phyloP scores from a whole-genome alignment of 2,797 vertebrate species.

The Eupleurogrammus muticus region DNA sequence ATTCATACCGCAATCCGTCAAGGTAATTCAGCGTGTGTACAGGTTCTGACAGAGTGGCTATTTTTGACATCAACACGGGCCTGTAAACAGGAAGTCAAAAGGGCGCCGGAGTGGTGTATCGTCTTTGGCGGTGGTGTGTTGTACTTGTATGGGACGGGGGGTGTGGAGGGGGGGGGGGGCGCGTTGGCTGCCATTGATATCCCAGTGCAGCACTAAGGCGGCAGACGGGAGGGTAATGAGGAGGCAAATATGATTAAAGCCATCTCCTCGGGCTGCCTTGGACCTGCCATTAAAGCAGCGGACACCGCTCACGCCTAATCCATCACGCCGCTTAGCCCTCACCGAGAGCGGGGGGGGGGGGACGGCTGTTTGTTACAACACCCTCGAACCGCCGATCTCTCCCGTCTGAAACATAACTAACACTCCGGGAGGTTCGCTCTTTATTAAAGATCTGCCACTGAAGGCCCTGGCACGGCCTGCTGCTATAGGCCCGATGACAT shows the following conservation, averaged over 20 bases:
- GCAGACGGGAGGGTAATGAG: slow-evolving; percentile 84
- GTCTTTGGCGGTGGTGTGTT: slow-evolving; percentile 38
- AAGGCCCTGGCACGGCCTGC: slow-evolving; percentile 29
- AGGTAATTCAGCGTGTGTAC: neutral
- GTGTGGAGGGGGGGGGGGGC: neutral
- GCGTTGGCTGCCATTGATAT: slow-evolving; percentile 60
- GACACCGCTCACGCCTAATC: slow-evolving; percentile 74
- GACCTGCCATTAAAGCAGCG: slow-evolving; percentile 80
- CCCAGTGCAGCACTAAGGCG: slow-evolving; percentile 64
- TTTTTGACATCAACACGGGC: slow-evolving; percentile 3
- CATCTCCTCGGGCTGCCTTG: slow-evolving; percentile 79
- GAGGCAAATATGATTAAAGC: slow-evolving; percentile 85
- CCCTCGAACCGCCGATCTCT: slow-evolving; percentile 50
- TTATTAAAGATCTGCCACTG: slow-evolving; percentile 72
- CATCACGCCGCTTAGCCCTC: slow-evolving; percentile 79
- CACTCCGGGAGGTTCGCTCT: slow-evolving; percentile 62
- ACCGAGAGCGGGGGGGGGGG: slow-evolving; percentile 65
- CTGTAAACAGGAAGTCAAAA: slow-evolving; percentile 20
- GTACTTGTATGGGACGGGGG: slow-evolving; percentile 31
- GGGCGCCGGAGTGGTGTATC: slow-evolving; percentile 8
- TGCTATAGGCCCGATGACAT: slow-evolving; percentile 15
- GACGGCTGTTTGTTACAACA: slow-evolving; percentile 63
- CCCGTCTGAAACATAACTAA: slow-evolving; percentile 62
- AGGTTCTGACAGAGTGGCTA: neutral
- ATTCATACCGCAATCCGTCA: neutral